Base-by-base conservation (phyloP, 35 echinoderm and acorn worm genomes). In the Hemicentrotus pulcherrimus region DNA sequence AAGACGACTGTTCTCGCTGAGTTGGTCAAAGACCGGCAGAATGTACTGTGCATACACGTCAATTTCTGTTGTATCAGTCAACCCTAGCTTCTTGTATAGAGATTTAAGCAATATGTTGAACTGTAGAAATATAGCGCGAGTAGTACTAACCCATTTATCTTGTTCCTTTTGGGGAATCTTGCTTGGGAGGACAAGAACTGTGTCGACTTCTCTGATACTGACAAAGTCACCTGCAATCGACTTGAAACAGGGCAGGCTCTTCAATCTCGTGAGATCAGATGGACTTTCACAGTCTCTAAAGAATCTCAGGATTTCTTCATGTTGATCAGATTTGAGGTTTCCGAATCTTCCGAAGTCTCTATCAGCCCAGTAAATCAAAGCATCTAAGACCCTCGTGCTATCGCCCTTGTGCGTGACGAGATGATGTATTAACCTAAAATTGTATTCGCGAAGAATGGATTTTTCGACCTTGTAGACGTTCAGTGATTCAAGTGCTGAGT, bases 221-320 rank as follows among this genome's bases (percentile, higher is more conserved):
- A 97, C 95, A 55, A 88, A 94, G 22, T 24, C 35, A 14, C 47
- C 86, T 19, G 61, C 19, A 86, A 97, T 95, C 0, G 95, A 88
- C 65, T 89, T 48, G 48, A 94, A 97, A 85, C 96, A 97, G 30
- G 96, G 96, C 12, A 97, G 91, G 31, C 48, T 48, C 46, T 86
- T 95, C 35, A 97, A 24, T 19, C 46, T 31, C 11, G 0, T 32
- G 4, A 22, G 8, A 95, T 46, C 35, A 86, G 41, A 9, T 33
- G 12, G 2, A 32, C 18, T 8, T 61, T 32, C 46, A 61, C 19
- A 19, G 9, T 45, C 0, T 15, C 46, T 9, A 8, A 97, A 95
- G 47, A 65, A 95, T 10, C 24, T 47, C 92, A 97, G 33, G 18
- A 97, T 97, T 16, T 32, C 14, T 90, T 24, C 28, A 11, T 55